phyloP scores from a whole-genome alignment of 2,888 invertebrate species.

The Tetrapedia diversipes region DNA sequence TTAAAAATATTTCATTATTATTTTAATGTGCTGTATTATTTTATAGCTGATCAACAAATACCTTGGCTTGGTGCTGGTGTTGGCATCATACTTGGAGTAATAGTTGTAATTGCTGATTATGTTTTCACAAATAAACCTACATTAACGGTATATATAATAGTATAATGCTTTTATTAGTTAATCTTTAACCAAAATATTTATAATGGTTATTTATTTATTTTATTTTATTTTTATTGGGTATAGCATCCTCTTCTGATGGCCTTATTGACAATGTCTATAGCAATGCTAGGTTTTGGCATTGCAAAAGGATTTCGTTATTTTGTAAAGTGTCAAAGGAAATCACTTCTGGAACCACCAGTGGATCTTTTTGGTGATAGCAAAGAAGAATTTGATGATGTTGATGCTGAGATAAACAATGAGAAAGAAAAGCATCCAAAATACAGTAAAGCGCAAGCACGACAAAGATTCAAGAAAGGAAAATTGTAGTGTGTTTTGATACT shows the following conservation, averaged over 20 bases:
- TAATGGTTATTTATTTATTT: slow-evolving; percentile 34
- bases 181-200: not conserved
- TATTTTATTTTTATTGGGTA: slow-evolving; percentile 70
- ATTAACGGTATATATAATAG: slow-evolving; percentile 84
- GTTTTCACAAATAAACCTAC: slow-evolving; percentile 87
- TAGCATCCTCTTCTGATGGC: slow-evolving; percentile 90
- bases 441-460: slow-evolving; percentile 90
- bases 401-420: slow-evolving; percentile 70
- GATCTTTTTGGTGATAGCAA: slow-evolving; percentile 81
- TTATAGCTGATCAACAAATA: slow-evolving; percentile 88
- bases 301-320: slow-evolving; percentile 86
- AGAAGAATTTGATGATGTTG: slow-evolving; percentile 69
- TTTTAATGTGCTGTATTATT: slow-evolving; percentile 40
- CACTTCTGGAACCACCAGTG: slow-evolving; percentile 84
- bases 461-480: slow-evolving; percentile 90
- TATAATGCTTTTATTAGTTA: slow-evolving; percentile 15
- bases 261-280: slow-evolving; percentile 87
- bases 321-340: slow-evolving; percentile 84
- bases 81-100: slow-evolving; percentile 88
- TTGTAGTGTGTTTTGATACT: slow-evolving; percentile 80
- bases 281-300: slow-evolving; percentile 87
- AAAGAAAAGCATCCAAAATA: slow-evolving; percentile 84
- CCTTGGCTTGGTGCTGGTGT: slow-evolving; percentile 91
- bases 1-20: not conserved
- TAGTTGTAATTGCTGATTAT: slow-evolving; percentile 88